Conservation (phyloP, 2,888 invertebrate species). For the Meghimatium bilineatum region DNA sequence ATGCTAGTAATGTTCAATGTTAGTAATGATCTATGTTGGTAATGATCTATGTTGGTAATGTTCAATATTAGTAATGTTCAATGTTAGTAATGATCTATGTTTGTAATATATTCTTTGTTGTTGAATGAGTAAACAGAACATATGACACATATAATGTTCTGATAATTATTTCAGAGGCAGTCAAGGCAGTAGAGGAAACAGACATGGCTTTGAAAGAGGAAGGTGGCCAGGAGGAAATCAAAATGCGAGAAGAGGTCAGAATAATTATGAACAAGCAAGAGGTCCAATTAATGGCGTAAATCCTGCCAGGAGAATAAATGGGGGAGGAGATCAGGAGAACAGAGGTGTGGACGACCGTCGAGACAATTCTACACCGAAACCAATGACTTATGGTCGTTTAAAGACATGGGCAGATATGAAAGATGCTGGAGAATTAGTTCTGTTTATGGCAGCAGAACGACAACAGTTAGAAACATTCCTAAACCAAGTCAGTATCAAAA, state of each 20-base stretch:
- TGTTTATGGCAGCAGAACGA: constrained; percentile 41
- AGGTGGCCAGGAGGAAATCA: constrained; percentile 1
- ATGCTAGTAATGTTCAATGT: no score
- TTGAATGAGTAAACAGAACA: no score
- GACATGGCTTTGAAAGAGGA: not conserved
- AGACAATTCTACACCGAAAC: not conserved
- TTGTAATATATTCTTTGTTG: no score
- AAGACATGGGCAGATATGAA: constrained; percentile 33
- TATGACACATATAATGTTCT: no score
- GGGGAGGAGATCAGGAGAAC: not conserved
- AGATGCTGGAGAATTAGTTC: constrained; percentile 40
- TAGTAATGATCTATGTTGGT: no score
- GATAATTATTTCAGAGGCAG: no score
- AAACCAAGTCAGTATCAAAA: constrained; percentile 12
- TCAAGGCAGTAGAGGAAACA: not conserved
- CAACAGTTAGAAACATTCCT: constrained; percentile 40
- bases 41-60: no score
- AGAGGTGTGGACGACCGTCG: not conserved
- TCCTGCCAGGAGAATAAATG: not conserved
- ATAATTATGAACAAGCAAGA: not conserved
- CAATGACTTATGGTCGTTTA: constrained; percentile 29
- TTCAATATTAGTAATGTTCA: no score
- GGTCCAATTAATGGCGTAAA: not conserved
- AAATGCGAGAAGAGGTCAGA: not conserved
- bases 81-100: no score